Evolutionary conservation across 2,888 invertebrate genomes (phyloP), one percentile per base, ranked within the genome.

Genomic region (Petrophora chlorosata): DNA sequence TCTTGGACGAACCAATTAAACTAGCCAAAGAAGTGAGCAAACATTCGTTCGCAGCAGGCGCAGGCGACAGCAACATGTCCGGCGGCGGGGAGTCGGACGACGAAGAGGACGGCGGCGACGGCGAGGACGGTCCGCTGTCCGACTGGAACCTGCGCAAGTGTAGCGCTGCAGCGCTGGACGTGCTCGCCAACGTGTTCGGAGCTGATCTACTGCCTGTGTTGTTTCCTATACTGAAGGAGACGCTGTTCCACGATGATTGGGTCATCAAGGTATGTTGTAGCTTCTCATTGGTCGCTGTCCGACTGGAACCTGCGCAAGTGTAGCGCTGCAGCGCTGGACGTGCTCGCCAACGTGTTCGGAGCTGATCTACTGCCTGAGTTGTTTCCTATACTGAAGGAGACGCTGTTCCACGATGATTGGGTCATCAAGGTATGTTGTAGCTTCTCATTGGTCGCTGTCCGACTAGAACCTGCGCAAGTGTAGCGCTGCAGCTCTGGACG

Each of bases 131-230:
- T 57, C 94, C 97, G 12, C 91, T 98, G 23, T 97, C 98, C 0
- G 99, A 99, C 85, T 99, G 99, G 99, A 99, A 99, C 91, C 92
- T 99, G 63, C 94, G 98, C 70, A 99, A 99, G 88, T 99, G 99
- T 79, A 98, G 98, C 67, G 99, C 99, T 0, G 99, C 99, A 14
- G 99, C 99, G 0, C 91, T 99, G 41, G 99, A 99, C 86, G 97
- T 98, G 41, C 87, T 99, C 44, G 99, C 99, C 10, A 98, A 98
- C 84, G 99, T 99, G 22, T 99, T 99, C 81, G 94, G 96, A 32
- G 98, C 99, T 54, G 98, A 98, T 56, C 92, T 99, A 47, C 91
- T 99, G 68, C 97, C 98, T 0, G 96, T 98, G 56, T 92, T 99
- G 22, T 93, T 99, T 68, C 99, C 99, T 3, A 98, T 99, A 70